Conservation (phyloP, 2,797 vertebrate genomes). For the Synanceia verrucosa region DNA sequence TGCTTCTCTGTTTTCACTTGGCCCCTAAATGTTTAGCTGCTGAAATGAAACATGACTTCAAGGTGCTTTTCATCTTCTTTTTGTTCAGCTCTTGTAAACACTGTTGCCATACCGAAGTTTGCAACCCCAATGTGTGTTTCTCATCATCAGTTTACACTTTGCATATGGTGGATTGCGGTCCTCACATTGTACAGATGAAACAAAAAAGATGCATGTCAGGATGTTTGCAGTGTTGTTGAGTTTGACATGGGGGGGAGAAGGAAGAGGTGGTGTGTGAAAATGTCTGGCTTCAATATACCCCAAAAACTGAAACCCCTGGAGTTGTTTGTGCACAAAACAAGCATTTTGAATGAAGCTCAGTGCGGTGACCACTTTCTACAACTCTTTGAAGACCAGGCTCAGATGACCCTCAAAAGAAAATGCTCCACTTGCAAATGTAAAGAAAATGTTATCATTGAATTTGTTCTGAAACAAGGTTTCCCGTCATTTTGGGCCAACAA, state of each 20-base stretch:
- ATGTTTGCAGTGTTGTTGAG: slow-evolving; percentile 58
- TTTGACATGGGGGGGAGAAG: slow-evolving; percentile 22
- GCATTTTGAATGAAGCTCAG: slow-evolving; percentile 42
- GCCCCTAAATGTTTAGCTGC: slow-evolving; percentile 47
- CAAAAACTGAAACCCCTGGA: slow-evolving; percentile 31
- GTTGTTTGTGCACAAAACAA: slow-evolving; percentile 55
- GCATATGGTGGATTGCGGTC: slow-evolving; percentile 55
- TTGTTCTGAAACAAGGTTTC: slow-evolving; percentile 20
- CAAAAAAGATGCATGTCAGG: slow-evolving; percentile 44
- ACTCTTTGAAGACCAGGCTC: slow-evolving; percentile 35
- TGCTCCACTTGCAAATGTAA: slow-evolving; percentile 19
- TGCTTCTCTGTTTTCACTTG: slow-evolving; percentile 40
- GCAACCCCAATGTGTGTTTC: slow-evolving; percentile 53
- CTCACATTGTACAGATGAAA: slow-evolving; percentile 35
- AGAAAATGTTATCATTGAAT: slow-evolving; percentile 16
- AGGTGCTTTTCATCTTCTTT: slow-evolving; percentile 52
- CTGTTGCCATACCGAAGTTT: slow-evolving; percentile 6
- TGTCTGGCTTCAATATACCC: slow-evolving; percentile 53
- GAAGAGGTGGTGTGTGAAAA: slow-evolving; percentile 37
- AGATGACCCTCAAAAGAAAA: slow-evolving; percentile 25
- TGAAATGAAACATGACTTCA: slow-evolving; percentile 44
- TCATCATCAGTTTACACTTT: slow-evolving; percentile 55
- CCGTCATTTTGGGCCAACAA: background rate
- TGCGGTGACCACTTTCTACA: slow-evolving; percentile 45
- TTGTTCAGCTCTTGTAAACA: slow-evolving; percentile 56